Evolutionary conservation across 2,888 invertebrate genomes (phyloP), one percentile per base, ranked within the genome.

Genomic region (Orgyia antiqua): DNA sequence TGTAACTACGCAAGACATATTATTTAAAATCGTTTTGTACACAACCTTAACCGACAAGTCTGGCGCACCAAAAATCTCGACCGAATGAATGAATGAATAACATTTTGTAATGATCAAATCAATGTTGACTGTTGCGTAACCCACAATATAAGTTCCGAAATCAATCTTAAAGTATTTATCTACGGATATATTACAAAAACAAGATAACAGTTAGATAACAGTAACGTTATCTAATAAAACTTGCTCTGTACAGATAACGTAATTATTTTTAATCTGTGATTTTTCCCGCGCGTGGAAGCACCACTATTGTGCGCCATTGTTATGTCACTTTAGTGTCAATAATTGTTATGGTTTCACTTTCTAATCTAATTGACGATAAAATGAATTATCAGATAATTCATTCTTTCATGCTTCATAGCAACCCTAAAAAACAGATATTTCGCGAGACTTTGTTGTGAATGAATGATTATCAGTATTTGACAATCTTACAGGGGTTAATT

Each of bases 61-160:
- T 27, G 24, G 33, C 31, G 31, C 29, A 33, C 36, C 29, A 48
- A 37, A 32, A 32, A 41, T 41, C 44, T 40, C 31, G 25, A 39
- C 29, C 36, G 41, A 47, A 31, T 44, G 48, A 46, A 51, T 48
- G 53, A 59, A 59, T 49, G 57, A 36, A 53, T 45, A 51, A 45
- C 44, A 44, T 53, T 58, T 47, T 54, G 45, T 50, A 60, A 58
- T 44, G 37, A 50, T 42, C 42, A 29, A 42, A 42, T 54, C 37
- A 35, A 37, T 27, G 32, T 39, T 29, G 33, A 40, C 41, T 24
- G 39, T 56, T 52, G 43, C 43, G 41, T 37, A 55, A 54, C 31
- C 27, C 26, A 37, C 27, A 37, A 24, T 42, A 42, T 35, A 31
- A 29, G 37, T 41, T 41, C 48, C 12, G 29, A 47, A 58, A 55